Evolutionary conservation across 2,888 invertebrate genomes (phyloP), one percentile per base, ranked within the genome.

Genomic region (Eudemis profundana): DNA sequence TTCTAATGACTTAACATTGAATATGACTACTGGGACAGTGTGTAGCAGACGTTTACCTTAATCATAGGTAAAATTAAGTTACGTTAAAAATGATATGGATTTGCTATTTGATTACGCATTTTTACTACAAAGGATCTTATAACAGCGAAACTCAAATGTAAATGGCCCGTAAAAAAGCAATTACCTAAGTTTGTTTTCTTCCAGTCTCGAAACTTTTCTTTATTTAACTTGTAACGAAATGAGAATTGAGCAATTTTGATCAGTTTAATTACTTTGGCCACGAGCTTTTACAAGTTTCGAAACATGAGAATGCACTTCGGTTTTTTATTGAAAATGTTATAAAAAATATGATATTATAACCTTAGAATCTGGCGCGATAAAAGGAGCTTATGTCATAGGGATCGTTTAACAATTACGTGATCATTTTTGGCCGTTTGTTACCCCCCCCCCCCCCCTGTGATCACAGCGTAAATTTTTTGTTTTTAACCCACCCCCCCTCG

Each of bases 191-290:
- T 64, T 53, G 8, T 15, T 15, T 53, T 46, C 33, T 56, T 65
- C 4, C 38, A 46, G 36, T 40, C 53, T 23, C 14, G 4, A 59
- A 65, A 59, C 40, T 65, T 57, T 42, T 42, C 19, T 29, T 53
- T 53, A 23, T 36, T 4, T 36, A 23, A 49, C 21, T 27, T 53
- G 21, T 40, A 38, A 63, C 36, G 33, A 47, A 60, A 60, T 51
- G 63, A 46, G 53, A 65, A 65, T 38, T 53, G 46, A 21, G 59
- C 38, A 46, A 59, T 65, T 65, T 44, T 44, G 50, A 53, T 46
- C 12, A 47, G 53, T 47, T 53, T 57, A 60, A 60, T 65, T 46
- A 65, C 59, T 53, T 53, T 44, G 5, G 29, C 53, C 23, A 19
- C n/a, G 17, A 59, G 57, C 46, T 59, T 46, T 65, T 53, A 15